Evolutionary conservation across 2,113 vertebrate species (phyloP), one percentile per base, ranked within the genome.

Genomic region (Lophius piscatorius): DNA sequence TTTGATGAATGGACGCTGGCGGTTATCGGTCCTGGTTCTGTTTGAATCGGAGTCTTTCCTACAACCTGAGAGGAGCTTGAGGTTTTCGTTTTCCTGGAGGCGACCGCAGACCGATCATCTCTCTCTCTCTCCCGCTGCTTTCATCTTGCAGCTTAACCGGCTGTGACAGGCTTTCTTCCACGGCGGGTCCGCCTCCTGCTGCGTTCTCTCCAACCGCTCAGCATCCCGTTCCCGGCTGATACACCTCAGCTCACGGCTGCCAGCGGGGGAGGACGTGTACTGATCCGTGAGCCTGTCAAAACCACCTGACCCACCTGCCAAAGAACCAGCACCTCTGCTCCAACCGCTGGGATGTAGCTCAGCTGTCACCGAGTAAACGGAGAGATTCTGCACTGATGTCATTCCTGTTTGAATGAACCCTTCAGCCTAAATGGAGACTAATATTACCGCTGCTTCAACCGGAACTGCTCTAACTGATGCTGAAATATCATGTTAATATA

Each of bases 251-350:
- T 79, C 70, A 73, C 45, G 71, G 66, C 74, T 67, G 60, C 65
- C 83, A 88, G 85, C 68, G 40, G 77, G 88, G 62, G 42, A 76
- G 50, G 45, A 74, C 75, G 77, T 77, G 51, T 60, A 36, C 49
- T 80, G 80, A 88, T 74, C 81, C 69, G 21, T 87, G 80, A 89
- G 85, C 70, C 64, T 75, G 69, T 60, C 65, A 66, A 40, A 47
- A 36, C 42, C 18, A 38, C 40, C 34, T 33, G 9, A 47, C 40
- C 42, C 18, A 38, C 40, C 34, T 33, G 9, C 18, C 39, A 24
- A 20, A 22, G 23, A 23, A 29, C 11, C 54, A 17, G 10, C 24
- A 20, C 40, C 41, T 10, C 9, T 10, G 3, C 11, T 31, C 29
- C 1, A 31, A 31, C 29, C 9, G 29, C 29, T 10, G 1, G 33